Evolutionary conservation across 2,113 vertebrate genomes (phyloP).

Genomic region (Amphilophus citrinellus): DNA sequence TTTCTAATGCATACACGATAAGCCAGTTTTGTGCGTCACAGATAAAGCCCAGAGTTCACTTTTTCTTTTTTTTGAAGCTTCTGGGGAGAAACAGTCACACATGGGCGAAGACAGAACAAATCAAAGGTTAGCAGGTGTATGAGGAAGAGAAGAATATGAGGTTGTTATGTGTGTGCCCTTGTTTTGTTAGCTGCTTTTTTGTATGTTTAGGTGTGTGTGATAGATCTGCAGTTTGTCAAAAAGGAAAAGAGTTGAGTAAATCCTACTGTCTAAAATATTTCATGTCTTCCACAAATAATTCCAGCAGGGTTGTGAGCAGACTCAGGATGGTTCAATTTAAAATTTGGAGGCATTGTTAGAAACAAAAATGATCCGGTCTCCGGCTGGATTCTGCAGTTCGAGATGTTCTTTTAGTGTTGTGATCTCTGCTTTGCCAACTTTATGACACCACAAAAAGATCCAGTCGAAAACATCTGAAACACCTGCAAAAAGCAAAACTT

Average conservation of each 20-base stretch:
- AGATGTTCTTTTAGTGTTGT: background rate
- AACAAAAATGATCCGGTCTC: background rate
- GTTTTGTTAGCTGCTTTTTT: conserved; percentile 1
- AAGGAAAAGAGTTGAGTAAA: background rate
- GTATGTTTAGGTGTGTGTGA: background rate
- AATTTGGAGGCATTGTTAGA: background rate
- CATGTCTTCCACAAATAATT: background rate
- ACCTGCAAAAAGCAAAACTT: background rate
- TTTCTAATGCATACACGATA: conserved; percentile 67
- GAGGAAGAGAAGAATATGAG: background rate
- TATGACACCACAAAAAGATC: background rate
- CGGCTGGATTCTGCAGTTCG: background rate
- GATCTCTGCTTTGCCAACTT: background rate
- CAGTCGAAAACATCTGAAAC: background rate
- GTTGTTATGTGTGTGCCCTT: background rate
- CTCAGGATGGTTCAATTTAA: conserved; percentile 16
- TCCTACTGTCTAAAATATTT: background rate
- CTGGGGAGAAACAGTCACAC: conserved; percentile 48
- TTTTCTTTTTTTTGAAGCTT: conserved; percentile 34
- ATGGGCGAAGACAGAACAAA: conserved; percentile 41
- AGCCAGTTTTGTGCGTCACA: conserved; percentile 41
- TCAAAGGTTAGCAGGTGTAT: conserved; percentile 36
- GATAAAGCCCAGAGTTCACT: conserved; percentile 50
- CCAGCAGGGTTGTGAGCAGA: background rate
- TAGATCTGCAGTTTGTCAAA: too few relatives aligned